Evolutionary conservation across 2,888 invertebrate species (phyloP), one percentile per base, ranked within the genome.

Genomic region (Achlya flavicornis): DNA sequence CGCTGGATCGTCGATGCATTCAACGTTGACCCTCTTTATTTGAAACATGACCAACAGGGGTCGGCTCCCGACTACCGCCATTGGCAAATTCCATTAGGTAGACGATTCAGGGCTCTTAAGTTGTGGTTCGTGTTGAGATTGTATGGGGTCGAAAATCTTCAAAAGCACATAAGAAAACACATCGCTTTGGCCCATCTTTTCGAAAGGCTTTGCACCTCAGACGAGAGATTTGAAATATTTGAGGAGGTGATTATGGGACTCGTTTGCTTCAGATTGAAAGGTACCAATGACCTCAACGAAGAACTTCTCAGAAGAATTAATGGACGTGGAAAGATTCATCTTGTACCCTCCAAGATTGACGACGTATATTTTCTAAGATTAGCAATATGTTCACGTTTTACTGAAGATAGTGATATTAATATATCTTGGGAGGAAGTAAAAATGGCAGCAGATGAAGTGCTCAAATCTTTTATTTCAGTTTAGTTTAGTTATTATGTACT

Each of bases 81-180:
- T 84, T 99, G 98, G 99, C 98, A 99, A 94, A 98, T 99, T 71
- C 98, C 99, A 6, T 89, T 99, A 43, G 99, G 99, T 0, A 95
- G 99, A 68, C 95, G 99, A 72, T 99, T 99, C 92, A 95, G 99
- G 66, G 96, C 99, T 0, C 91, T 99, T 33, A 99, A 99, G 86
- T 89, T 99, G 26, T 99, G 99, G 99, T 99, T 99, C 83, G 99
- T 99, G 0, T 89, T 99, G 70, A 95, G 99, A 64, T 91, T 98
- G 61, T 98, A 97, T 80, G 99, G 99, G 0, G 95, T 98, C 0
- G 96, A 97, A 83, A 97, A 98, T 79, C 93, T 99, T 0, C 98
- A 98, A 84, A 96, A 96, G 8, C 95, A 96, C 82, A 98, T 99
- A 64, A 95, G 98, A 73, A 96, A 96, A 78, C 98, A 99, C 72